Evolutionary conservation across 2,888 invertebrate species (phyloP), one percentile per base, ranked within the genome.

Genomic region (Drosophila multiciliata): DNA sequence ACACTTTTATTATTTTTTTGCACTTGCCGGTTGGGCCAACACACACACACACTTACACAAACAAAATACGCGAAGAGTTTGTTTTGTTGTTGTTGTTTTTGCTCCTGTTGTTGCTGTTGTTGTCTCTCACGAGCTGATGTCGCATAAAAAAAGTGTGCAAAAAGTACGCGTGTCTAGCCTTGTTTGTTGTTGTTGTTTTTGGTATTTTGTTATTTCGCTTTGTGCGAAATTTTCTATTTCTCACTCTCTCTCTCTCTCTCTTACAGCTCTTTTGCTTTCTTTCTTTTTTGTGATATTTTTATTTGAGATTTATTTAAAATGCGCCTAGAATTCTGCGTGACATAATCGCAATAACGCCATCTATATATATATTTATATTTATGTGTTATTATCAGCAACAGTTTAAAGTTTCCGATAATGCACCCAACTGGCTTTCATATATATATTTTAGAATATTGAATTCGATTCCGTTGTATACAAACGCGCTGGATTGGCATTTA

Each of bases 271-370:
- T 53, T 49, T 33, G n/a, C 58, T 65, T 69, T 60, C 45, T 52
- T 67, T 59, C 32, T 36, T 40, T 48, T 54, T 66, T 48, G 29
- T 29, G 40, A 61, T 36, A 40, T 38, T 76, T 73, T 55, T 36
- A 32, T 55, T 29, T 42, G 38, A 52, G 63, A 63, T 59, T 70
- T 67, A 45, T 60, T 60, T 45, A 36, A 75, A 49, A 49, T 35
- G 42, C 67, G 72, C 66, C 50, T 58, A 33, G 57, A 62, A 74
- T 69, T 73, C 83, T 78, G 65, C 78, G 69, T 88, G 89, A 87
- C 85, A 83, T 88, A 84, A 88, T 69, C 73, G 53, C 54, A 60
- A 70, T 74, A 64, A 65, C 32, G 45, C 66, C 66, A 68, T 66
- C 60, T 62, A 55, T 42, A 61, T 45, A 48, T 42, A n/a, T 15